Conservation (phyloP, 2,888 invertebrate species). For the Pachycephus smyrnensis region DNA sequence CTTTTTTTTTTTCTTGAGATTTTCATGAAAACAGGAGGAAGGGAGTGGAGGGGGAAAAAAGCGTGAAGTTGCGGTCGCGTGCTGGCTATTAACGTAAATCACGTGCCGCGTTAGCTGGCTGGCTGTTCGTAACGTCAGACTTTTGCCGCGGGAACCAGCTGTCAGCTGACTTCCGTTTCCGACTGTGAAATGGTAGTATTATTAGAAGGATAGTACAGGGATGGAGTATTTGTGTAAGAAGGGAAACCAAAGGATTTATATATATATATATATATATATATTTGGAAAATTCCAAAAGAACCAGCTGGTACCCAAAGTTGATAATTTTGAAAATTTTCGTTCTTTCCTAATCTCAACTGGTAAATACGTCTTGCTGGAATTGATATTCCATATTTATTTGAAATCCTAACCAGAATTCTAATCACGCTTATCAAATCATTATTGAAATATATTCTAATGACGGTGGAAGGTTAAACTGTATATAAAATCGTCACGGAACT, state of each 20-base stretch:
- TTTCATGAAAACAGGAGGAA: neutral
- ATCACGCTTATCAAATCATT: neutral
- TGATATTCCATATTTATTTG: neutral
- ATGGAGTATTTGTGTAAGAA: constrained; percentile 13
- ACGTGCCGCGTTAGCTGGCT: constrained; percentile 28
- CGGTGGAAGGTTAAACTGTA: neutral
- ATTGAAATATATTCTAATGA: neutral
- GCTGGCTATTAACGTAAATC: constrained; percentile 45
- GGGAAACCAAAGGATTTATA: neutral
- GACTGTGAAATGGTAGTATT: constrained; percentile 30
- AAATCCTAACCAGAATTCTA: neutral
- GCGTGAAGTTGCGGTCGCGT: constrained; percentile 32
- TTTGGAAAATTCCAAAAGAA: neutral
- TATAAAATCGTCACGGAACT: neutral
- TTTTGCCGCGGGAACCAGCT: constrained; percentile 39
- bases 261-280: neutral
- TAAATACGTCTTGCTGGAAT: neutral
- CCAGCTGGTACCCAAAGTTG: too few relatives aligned
- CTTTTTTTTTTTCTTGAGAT: neutral
- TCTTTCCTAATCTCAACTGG: neutral
- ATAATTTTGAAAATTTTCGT: neutral
- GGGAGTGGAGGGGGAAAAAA: neutral
- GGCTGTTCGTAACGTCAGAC: constrained; percentile 21
- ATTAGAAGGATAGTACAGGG: constrained; percentile 35
- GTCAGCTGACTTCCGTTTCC: constrained; percentile 43